A percentile compares a stretch with the other conserved stretches of the same genome.
Conservation (phyloP, 2,888 invertebrate species). For the Andrena trimmerana region DNA sequence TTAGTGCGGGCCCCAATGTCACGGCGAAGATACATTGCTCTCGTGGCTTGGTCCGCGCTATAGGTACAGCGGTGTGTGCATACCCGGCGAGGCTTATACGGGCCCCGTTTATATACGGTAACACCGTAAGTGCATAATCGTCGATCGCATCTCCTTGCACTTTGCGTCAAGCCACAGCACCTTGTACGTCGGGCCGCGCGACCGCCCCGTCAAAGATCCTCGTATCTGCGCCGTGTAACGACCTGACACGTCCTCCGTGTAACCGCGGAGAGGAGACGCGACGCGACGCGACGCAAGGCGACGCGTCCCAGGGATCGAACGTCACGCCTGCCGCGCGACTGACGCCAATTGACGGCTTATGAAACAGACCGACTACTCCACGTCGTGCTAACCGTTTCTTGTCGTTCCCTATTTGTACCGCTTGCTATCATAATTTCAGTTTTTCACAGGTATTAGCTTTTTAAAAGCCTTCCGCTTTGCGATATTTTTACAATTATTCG, state of each 20-base stretch:
- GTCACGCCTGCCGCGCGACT: conserved; percentile 39
- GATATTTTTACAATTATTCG: too few relatives aligned
- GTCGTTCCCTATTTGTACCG: neutral
- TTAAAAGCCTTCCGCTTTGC: too few relatives aligned
- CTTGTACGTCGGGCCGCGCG: conserved; percentile 77
- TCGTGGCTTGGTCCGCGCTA: conserved; percentile 77
- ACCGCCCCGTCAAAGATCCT: conserved; percentile 74
- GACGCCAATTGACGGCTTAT: conserved; percentile 56
- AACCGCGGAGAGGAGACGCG: conserved; percentile 18
- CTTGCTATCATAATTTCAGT: too few relatives aligned
- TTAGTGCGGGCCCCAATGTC: conserved; percentile 84
- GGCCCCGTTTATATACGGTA: conserved; percentile 81
- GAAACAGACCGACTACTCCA: conserved; percentile 31
- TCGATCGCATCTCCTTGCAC: conserved; percentile 85
- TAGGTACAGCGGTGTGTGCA: conserved; percentile 61
- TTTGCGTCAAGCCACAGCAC: conserved; percentile 83
- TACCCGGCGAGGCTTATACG: conserved; percentile 70
- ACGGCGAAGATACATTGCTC: conserved; percentile 84
- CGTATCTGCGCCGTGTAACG: conserved; percentile 63
- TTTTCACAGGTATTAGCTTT: too few relatives aligned
- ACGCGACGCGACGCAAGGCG: too few relatives aligned
- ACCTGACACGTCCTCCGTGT: conserved; percentile 58
- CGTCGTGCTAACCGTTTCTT: neutral
- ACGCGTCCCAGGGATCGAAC: neutral
- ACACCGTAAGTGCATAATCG: conserved; percentile 85